Percentiles rank a stretch among this genome's conserved stretches.
Conservation (phyloP, 2,797 vertebrate genomes). For the Columba guinea region DNA sequence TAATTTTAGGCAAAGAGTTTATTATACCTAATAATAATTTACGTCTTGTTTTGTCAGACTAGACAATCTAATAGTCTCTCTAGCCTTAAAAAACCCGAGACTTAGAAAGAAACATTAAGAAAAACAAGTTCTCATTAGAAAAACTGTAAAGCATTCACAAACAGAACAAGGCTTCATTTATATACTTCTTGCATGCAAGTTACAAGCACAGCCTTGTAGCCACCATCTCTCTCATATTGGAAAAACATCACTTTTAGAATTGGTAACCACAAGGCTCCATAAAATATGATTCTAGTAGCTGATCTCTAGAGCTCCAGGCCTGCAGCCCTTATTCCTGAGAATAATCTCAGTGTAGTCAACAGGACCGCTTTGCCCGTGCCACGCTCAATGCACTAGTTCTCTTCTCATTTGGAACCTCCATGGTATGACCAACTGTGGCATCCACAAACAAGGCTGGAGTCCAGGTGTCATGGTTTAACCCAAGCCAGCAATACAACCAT, state of each 20-base stretch:
- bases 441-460: not conserved
- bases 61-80: conserved; percentile 24
- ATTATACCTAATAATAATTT: not conserved
- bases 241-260: conserved; percentile 31
- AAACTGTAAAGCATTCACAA: conserved; percentile 51
- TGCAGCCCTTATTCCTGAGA: not conserved
- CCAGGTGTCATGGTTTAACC: not conserved
- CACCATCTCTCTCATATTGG: not conserved
- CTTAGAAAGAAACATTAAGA: conserved; percentile 24
- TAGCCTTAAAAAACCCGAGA: conserved; percentile 5
- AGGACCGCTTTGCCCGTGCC: accelerated
- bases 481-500: no score
- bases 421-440: not conserved
- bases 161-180: conserved; percentile 48
- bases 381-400: not conserved
- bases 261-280: conserved; percentile 26
- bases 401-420: not conserved
- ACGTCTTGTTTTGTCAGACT: conserved; percentile 7
- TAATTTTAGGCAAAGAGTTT: not conserved
- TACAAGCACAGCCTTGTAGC: conserved; percentile 29
- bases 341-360: not conserved
- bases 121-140: conserved; percentile 41
- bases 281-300: conserved; percentile 5
- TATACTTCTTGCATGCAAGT: not conserved
- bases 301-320: not conserved